Evolutionary conservation across 1,140 invertebrate genomes (phyloP).

Genomic region (Drosophila murphyi): DNA sequence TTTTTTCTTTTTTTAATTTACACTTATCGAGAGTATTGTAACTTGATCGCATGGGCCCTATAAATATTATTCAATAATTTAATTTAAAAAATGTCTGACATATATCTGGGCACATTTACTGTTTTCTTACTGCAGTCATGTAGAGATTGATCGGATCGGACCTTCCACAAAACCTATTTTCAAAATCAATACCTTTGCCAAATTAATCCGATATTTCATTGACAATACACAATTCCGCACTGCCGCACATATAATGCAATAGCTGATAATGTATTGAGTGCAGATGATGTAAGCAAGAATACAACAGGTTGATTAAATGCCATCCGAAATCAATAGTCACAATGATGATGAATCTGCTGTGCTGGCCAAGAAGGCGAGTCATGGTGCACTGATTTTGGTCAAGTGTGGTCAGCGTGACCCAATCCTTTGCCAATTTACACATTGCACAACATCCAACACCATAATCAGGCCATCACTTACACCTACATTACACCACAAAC

Average conservation of each 20-base stretch:
- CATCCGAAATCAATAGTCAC: slow-evolving; percentile 4
- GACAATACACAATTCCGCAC: neutral
- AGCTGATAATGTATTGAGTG: neutral
- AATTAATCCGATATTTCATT: neutral
- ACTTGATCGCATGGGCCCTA: too few relatives aligned
- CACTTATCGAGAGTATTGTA: too few relatives aligned
- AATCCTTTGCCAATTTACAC: slow-evolving; percentile 19
- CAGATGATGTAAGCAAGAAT: neutral
- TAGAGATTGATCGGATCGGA: too few relatives aligned
- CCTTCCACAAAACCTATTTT: too few relatives aligned
- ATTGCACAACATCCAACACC: slow-evolving; percentile 15
- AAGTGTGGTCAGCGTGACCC: neutral
- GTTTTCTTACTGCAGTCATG: too few relatives aligned
- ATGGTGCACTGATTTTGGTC: slow-evolving; percentile 13
- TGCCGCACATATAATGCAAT: neutral
- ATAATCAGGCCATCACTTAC: slow-evolving; percentile 66
- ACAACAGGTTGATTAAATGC: slow-evolving; percentile 8
- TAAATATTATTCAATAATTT: too few relatives aligned
- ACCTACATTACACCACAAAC: slow-evolving; percentile 52
- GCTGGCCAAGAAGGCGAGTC: neutral
- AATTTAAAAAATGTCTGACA: too few relatives aligned
- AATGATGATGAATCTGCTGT: neutral
- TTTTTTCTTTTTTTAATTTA: too few relatives aligned
- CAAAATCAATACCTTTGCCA: too few relatives aligned
- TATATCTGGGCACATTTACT: too few relatives aligned